Evolutionary conservation across 2,888 invertebrate genomes (phyloP).

Genomic region (Hyppa rectilinea): DNA sequence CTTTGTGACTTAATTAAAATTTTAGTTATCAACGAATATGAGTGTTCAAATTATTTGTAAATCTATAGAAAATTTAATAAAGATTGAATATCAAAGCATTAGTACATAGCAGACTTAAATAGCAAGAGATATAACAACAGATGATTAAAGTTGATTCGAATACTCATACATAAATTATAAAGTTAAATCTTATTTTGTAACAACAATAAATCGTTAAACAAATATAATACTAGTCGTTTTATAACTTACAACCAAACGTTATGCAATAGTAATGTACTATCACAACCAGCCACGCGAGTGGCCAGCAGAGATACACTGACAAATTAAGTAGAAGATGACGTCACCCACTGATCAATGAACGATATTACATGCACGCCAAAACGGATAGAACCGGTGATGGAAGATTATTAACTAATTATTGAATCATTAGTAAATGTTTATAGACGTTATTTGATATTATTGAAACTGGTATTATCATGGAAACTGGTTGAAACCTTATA

Average conservation of each 20-base stretch:
- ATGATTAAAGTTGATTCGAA: conserved; percentile 72
- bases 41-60: conserved; percentile 70
- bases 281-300: conserved; percentile 66
- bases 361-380: conserved; percentile 47
- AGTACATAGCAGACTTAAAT: conserved; percentile 69
- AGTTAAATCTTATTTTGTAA: conserved; percentile 76
- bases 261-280: conserved; percentile 77
- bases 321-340: conserved; percentile 53
- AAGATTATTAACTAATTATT: conserved; percentile 10
- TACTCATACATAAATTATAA: conserved; percentile 76
- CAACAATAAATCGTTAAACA: conserved; percentile 78
- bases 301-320: conserved; percentile 67
- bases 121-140: conserved; percentile 72
- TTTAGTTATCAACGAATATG: conserved; percentile 64
- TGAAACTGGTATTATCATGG: background rate
- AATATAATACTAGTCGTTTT: conserved; percentile 77
- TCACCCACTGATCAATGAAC: conserved; percentile 58
- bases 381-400: conserved; percentile 16
- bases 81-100: conserved; percentile 77
- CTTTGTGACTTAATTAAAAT: conserved; percentile 74
- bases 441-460: conserved; percentile 21
- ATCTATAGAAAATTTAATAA: conserved; percentile 68
- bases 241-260: conserved; percentile 73
- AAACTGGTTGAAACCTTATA: conserved; percentile 33
- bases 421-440: conserved; percentile 15